Conservation (phyloP, 2,797 vertebrate species). For the Acanthurus tractus region DNA sequence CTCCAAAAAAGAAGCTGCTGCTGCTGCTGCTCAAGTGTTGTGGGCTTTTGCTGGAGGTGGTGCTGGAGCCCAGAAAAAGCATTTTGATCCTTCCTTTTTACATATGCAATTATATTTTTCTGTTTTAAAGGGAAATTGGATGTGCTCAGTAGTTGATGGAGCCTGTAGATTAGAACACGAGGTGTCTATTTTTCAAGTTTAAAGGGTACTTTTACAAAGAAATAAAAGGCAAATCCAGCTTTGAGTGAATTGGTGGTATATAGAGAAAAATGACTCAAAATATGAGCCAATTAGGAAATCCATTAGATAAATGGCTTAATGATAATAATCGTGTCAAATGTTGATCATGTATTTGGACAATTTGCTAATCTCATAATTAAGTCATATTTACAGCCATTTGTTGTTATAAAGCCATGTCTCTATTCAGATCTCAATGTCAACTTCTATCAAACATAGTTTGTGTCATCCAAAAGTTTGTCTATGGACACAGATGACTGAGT, state of each 20-base stretch:
- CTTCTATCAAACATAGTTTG: not conserved
- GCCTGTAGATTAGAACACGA: slow-evolving; percentile 32
- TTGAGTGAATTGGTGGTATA: slow-evolving; percentile 29
- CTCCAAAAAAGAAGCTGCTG: slow-evolving; percentile 40
- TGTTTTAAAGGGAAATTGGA: slow-evolving; percentile 37
- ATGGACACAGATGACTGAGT: not conserved
- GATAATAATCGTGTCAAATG: slow-evolving; percentile 30
- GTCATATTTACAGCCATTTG: not conserved
- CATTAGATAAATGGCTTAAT: slow-evolving; percentile 29
- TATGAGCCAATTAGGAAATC: slow-evolving; percentile 7
- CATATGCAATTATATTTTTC: slow-evolving; percentile 37
- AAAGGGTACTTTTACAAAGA: slow-evolving; percentile 40
- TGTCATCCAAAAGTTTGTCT: not conserved
- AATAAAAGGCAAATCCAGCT: slow-evolving; percentile 29
- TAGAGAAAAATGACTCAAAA: slow-evolving; percentile 11
- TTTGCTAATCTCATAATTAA: slow-evolving; percentile 15
- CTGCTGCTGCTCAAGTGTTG: slow-evolving; percentile 33
- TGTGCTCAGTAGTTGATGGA: slow-evolving; percentile 29
- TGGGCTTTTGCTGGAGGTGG: slow-evolving; percentile 14
- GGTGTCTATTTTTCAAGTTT: not conserved
- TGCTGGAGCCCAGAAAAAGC: slow-evolving; percentile 26
- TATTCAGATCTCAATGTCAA: slow-evolving; percentile 6
- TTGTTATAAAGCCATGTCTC: not conserved
- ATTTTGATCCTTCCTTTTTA: slow-evolving; percentile 38
- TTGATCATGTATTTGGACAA: slow-evolving; percentile 24